These are phyloP conservation scores for Malacoraja senta DNA, from an alignment of 2,797 vertebrate species.

Conservation along the genomic window DNA sequence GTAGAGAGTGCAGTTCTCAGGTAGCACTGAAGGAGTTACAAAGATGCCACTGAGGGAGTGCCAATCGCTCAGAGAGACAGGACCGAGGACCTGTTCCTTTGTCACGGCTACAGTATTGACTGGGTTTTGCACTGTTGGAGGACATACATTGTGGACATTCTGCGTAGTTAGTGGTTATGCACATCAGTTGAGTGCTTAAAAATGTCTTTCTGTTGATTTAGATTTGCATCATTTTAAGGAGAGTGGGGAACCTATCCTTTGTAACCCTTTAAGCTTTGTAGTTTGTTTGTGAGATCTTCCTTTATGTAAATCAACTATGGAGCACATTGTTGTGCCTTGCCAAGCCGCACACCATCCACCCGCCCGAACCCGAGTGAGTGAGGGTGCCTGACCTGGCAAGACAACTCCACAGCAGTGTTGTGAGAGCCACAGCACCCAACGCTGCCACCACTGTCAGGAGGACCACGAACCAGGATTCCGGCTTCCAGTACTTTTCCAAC, in stretches of 20 bases:
- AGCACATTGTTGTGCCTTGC: background rate
- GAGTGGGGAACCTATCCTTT: background rate
- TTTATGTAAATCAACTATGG: too few relatives aligned
- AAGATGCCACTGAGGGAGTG: background rate
- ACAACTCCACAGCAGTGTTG: background rate
- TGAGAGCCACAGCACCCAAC: background rate
- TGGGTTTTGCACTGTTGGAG: background rate
- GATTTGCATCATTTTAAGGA: background rate
- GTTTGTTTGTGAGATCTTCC: background rate
- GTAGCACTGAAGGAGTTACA: background rate
- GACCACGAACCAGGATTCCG: constrained; percentile 58
- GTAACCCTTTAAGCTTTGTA: background rate
- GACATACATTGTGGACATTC: too few relatives aligned
- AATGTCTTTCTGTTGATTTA: background rate
- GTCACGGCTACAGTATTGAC: background rate
- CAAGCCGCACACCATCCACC: background rate
- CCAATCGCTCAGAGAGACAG: background rate
- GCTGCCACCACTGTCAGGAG: constrained; percentile 50
- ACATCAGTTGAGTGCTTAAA: background rate
- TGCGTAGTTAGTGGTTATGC: background rate
- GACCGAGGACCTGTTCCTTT: background rate
- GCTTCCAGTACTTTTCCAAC: constrained; percentile 50
- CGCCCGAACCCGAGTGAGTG: background rate
- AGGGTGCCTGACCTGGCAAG: background rate
- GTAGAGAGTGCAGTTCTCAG: too few relatives aligned